Evolutionary conservation across 64 coral and sea anemone genomes (phyloP).

Genomic region (Acropora yongei): DNA sequence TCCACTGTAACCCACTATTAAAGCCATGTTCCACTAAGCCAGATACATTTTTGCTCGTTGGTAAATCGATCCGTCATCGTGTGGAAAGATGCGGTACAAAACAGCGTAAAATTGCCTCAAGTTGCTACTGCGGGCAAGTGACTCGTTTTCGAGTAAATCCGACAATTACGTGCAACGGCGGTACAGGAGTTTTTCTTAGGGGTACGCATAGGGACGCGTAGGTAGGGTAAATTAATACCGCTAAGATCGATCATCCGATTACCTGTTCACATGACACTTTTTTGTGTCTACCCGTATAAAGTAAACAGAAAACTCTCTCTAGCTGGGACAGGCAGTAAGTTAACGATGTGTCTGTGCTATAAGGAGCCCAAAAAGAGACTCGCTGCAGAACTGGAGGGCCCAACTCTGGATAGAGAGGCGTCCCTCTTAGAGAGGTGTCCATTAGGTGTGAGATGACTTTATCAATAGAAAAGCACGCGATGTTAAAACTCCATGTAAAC

Average conservation of each 20-base stretch:
- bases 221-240: background rate
- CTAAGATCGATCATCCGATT: slow-evolving; percentile 1
- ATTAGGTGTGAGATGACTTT: background rate
- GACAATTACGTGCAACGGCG: background rate
- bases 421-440: background rate
- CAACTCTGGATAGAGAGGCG: background rate
- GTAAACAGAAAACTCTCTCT: background rate
- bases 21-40: background rate
- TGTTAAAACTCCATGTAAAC: background rate
- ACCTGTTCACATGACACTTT: slow-evolving; percentile 1
- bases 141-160: background rate
- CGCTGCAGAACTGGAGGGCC: background rate
- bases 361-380: background rate
- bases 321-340: background rate
- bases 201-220: background rate
- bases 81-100: background rate
- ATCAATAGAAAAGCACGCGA: background rate
- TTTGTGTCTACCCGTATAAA: background rate
- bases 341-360: background rate
- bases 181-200: background rate
- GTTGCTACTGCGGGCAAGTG: background rate
- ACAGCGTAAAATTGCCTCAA: slow-evolving; percentile 1
- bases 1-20: background rate
- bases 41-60: background rate
- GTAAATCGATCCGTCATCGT: background rate